Evolutionary conservation across 23 tunicate species (phyloP).

Genomic region (Halocynthia roretzi): DNA sequence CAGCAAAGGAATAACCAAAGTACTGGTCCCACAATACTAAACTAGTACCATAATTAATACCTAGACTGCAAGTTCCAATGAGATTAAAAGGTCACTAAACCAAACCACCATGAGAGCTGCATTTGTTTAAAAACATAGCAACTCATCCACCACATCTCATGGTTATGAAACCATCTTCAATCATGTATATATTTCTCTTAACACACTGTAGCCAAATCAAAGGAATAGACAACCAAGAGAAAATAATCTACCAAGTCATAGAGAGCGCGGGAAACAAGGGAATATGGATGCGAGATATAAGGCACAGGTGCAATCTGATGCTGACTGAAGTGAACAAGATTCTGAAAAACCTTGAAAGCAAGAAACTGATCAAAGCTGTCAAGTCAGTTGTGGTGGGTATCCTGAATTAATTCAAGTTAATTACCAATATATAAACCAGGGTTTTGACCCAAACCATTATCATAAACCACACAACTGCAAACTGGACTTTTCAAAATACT

Average conservation of each 20-base stretch:
- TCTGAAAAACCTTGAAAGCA: conserved; percentile 77
- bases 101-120: neutral
- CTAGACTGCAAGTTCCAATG: no score
- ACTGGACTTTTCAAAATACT: no score
- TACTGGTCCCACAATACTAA: no score
- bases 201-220: conserved; percentile 45
- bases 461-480: no score
- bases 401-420: no score
- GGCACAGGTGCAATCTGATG: conserved; percentile 86
- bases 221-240: conserved; percentile 84
- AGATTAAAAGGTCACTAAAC: no score
- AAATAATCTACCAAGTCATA: conserved; percentile 76
- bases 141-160: neutral
- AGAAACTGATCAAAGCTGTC: conserved; percentile 85
- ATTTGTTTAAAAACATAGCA: neutral
- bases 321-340: conserved; percentile 86
- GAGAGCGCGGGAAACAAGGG: conserved; percentile 92
- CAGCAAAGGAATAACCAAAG: no score
- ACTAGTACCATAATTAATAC: no score
- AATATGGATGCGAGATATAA: conserved; percentile 77
- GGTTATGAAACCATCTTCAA: neutral
- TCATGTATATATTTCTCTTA: neutral
- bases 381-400: conserved; percentile 72
- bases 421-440: no score
- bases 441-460: no score